Percentiles rank a stretch among this genome's conserved stretches.
These are phyloP conservation scores for Parnassius mnemosyne DNA, from an alignment of 2,888 invertebrate genomes.

Conservation along the genomic window DNA sequence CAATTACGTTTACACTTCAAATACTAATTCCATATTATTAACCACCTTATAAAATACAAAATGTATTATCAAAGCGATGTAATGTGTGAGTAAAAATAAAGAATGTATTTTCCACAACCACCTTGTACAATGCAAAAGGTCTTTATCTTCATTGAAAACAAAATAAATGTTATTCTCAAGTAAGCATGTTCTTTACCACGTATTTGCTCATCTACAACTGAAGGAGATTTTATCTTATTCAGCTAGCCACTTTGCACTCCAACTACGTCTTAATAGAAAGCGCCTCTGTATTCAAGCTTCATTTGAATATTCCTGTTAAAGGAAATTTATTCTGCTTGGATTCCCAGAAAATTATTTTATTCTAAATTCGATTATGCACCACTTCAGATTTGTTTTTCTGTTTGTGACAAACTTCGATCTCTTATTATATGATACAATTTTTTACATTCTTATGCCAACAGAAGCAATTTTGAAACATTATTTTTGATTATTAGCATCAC, in stretches of 20 bases:
- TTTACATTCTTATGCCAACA: too few relatives aligned
- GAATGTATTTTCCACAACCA: too few relatives aligned
- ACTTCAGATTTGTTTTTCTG: constrained; percentile 18
- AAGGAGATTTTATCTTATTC: constrained; percentile 27
- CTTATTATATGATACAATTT: too few relatives aligned
- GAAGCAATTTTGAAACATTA: too few relatives aligned
- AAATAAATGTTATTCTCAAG: constrained; percentile 6
- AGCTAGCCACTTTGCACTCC: constrained; percentile 27
- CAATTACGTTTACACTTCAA: too few relatives aligned
- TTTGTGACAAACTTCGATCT: constrained; percentile 1
- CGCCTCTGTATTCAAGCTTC: constrained; percentile 27
- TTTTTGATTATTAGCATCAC: too few relatives aligned
- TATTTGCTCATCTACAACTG: constrained; percentile 22
- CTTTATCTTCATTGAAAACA: not conserved
- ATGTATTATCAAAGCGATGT: too few relatives aligned
- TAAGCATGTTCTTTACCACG: constrained; percentile 14
- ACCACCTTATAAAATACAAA: not conserved
- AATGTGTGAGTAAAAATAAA: too few relatives aligned
- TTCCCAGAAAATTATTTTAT: constrained; percentile 25
- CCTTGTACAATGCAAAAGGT: not conserved
- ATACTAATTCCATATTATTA: too few relatives aligned
- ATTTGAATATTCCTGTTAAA: constrained; percentile 27
- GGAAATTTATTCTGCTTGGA: constrained; percentile 26
- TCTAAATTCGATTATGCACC: constrained; percentile 21
- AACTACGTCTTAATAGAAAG: constrained; percentile 28